Base-by-base conservation (phyloP, 2,888 invertebrate genomes). In the Colostygia pectinataria region DNA sequence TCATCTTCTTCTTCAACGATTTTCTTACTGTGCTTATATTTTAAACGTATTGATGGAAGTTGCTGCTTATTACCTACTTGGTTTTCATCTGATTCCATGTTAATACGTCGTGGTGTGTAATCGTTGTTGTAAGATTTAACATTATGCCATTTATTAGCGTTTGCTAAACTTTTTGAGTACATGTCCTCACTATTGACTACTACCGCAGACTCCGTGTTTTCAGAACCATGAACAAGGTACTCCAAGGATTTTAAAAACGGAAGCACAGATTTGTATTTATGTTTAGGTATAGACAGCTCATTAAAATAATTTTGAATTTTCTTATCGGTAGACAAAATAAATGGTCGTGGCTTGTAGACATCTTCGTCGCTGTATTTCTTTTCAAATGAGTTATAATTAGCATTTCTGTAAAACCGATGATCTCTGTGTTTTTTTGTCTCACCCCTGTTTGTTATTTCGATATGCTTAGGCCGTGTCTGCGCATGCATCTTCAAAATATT, bases 101-200 rank as follows among this genome's bases (percentile, higher is more conserved):
- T 73, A 10, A 83, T 67, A 36, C 71, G 67, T 6, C 80, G 69
- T 1, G 84, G 84, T 12, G 80, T 80, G 36, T 77, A 81, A 44
- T 82, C 77, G 49, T 83, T 84, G 56, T 56, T 83, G 44, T 80
- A 84, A 2, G 81, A 74, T 60, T 82, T 84, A 1, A 83, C 74
- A 55, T 86, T 85, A 55, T 85, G 85, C 88, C 88, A 88, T 61
- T 84, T 85, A 55, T 85, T 80, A 20, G 57, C 69, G 40, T 61
- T 66, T 13, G 76, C 65, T 53, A 85, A 65, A 51, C 72, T 82
- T 65, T 73, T 78, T 4, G 71, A 62, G 53, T 82, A 80, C 55
- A 80, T 71, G 12, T 80, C 69, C 34, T 63, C 61, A 13, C 53
- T 65, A 13, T 57, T 59, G 2, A 43, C 27, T 1, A 36, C 41